phyloP scores from a whole-genome alignment of 1,140 invertebrate genomes.

The Meloidogyne floridensis region DNA sequence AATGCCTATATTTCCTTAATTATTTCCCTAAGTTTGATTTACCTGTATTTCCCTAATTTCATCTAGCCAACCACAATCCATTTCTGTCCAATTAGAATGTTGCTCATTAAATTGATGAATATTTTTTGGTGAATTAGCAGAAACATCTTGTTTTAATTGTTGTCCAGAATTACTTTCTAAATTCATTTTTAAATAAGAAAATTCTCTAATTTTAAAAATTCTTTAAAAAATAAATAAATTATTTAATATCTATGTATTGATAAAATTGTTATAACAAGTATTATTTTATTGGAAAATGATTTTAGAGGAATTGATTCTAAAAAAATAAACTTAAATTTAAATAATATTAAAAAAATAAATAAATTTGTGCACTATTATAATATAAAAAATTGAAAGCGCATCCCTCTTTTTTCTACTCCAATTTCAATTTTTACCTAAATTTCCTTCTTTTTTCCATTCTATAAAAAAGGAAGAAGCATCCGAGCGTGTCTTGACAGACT shows the following conservation, averaged over 20 bases:
- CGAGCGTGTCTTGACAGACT: neutral
- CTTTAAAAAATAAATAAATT: neutral
- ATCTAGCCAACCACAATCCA: constrained; percentile 46
- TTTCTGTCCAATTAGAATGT: constrained; percentile 43
- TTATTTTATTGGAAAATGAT: too few species aligned
- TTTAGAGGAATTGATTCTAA: too few species aligned
- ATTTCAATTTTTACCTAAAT: constrained; percentile 3
- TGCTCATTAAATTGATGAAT: neutral
- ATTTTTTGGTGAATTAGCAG: neutral
- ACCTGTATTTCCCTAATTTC: constrained; percentile 43
- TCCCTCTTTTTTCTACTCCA: neutral
- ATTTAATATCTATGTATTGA: too few species aligned
- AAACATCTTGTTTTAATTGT: neutral
- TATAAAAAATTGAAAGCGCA: neutral
- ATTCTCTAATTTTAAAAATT: too few species aligned
- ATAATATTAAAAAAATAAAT: too few species aligned
- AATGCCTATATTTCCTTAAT: too few species aligned
- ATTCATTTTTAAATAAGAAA: neutral
- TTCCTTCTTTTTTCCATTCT: neutral
- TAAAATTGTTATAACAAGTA: too few species aligned
- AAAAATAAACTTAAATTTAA: too few species aligned
- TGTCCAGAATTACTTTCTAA: neutral
- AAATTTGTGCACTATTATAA: too few species aligned
- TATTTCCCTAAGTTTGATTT: neutral
- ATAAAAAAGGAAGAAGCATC: neutral